A percentile compares a stretch with the other conserved stretches of the same genome.
These are phyloP conservation scores for Loris lydekkerianus DNA, from an alignment of 2,797 vertebrate species.

Conservation along the genomic window DNA sequence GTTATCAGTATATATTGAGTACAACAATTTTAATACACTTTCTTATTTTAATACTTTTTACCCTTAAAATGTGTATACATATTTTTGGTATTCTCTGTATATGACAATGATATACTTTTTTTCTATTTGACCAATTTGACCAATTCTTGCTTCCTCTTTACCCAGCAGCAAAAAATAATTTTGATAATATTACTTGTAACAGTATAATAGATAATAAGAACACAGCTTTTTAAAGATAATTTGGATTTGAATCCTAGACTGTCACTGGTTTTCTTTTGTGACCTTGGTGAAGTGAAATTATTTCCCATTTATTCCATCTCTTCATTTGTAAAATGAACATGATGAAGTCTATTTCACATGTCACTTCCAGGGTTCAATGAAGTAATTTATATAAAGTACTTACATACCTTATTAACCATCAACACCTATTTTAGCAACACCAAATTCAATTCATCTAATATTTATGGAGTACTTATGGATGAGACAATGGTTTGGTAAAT, in stretches of 20 bases:
- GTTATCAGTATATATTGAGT: too few species aligned
- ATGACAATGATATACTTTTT: background rate
- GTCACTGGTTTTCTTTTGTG: background rate
- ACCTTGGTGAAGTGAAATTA: constrained; percentile 27
- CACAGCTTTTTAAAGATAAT: background rate
- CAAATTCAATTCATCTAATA: background rate
- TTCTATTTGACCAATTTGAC: constrained; percentile 33
- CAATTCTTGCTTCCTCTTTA: constrained; percentile 21
- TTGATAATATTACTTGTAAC: constrained; percentile 34
- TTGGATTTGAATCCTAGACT: constrained; percentile 27
- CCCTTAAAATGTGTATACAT: too few species aligned
- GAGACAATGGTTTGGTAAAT: background rate
- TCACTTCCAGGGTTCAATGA: constrained; percentile 1
- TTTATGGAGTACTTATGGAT: background rate
- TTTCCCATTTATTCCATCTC: constrained; percentile 47
- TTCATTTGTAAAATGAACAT: constrained; percentile 43
- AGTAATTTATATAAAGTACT: constrained; percentile 17
- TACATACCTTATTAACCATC: background rate
- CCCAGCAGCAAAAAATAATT: constrained; percentile 49
- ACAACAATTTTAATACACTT: too few species aligned
- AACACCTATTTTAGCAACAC: background rate
- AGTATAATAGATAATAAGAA: background rate
- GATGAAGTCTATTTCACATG: background rate
- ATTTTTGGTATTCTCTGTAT: background rate
- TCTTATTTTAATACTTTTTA: too few species aligned